These are phyloP conservation scores for Jaculus jaculus DNA, from an alignment of 2,113 vertebrate species.

Conservation along the genomic window DNA sequence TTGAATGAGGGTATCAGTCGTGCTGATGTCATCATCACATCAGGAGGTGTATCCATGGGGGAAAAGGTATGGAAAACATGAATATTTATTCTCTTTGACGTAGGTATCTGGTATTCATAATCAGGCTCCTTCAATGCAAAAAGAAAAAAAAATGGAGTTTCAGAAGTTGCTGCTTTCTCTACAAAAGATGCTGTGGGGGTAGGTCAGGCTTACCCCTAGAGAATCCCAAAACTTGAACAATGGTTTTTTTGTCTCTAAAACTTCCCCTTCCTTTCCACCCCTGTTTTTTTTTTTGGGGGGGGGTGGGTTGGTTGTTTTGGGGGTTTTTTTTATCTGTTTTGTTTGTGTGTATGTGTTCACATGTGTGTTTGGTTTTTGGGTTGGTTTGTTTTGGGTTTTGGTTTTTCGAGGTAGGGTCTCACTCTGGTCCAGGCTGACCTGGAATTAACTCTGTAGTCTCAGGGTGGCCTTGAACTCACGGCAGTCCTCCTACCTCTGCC, in stretches of 20 bases:
- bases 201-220: not conserved
- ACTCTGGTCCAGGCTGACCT: too few relatives aligned
- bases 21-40: conserved; percentile 99
- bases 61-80: conserved; percentile 91
- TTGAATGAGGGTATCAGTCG: conserved; percentile 99
- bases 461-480: too few relatives aligned
- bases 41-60: conserved; percentile 99
- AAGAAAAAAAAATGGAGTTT: not conserved
- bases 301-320: too few relatives aligned
- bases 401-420: too few relatives aligned
- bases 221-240: not conserved
- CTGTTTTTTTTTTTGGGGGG: too few relatives aligned
- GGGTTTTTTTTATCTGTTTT: too few relatives aligned
- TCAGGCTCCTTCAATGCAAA: not conserved
- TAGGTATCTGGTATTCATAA: not conserved
- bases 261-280: too few relatives aligned
- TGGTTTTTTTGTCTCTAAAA: conserved; percentile 6
- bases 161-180: conserved; percentile 26
- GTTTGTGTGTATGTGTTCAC: too few relatives aligned
- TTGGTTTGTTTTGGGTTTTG: too few relatives aligned
- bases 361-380: too few relatives aligned
- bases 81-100: not conserved
- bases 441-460: too few relatives aligned
- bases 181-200: not conserved
- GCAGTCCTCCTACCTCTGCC: too few relatives aligned